A percentile compares a stretch with the other conserved stretches of the same genome.
Conservation (phyloP, 2,888 invertebrate species). For the Invenusta paracnida region DNA sequence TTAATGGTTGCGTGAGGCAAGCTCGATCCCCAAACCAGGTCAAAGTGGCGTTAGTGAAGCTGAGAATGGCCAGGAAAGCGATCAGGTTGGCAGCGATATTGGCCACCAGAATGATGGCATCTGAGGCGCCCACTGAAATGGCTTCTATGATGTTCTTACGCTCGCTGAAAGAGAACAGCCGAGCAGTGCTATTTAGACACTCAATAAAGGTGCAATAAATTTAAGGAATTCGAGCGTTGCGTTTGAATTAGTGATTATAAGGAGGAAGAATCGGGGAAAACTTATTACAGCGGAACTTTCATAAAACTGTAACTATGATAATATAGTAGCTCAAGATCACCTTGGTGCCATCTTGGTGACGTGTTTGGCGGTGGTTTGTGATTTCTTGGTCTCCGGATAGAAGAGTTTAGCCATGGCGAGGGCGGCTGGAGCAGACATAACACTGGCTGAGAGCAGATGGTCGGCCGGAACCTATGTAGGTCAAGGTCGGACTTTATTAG, state of each 20-base stretch:
- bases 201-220: no score
- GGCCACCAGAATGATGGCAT: constrained; percentile 74
- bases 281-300: no score
- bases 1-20: constrained; percentile 52
- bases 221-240: no score
- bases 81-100: constrained; percentile 86
- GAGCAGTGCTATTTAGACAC: no score
- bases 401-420: constrained; percentile 81
- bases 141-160: constrained; percentile 82
- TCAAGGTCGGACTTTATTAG: no score
- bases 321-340: no score
- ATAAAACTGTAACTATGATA: no score
- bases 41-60: constrained; percentile 75
- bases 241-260: no score
- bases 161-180: constrained; percentile 67
- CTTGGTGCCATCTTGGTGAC: constrained; percentile 68
- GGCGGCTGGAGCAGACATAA: constrained; percentile 93
- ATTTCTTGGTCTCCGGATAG: constrained; percentile 81
- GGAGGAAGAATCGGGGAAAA: no score
- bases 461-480: constrained; percentile 65
- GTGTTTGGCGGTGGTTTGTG: constrained; percentile 69
- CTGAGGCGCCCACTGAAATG: constrained; percentile 78
- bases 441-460: constrained; percentile 82
- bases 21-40: constrained; percentile 70
- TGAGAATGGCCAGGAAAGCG: constrained; percentile 80